Evolutionary conservation across 2,113 vertebrate genomes (phyloP).

Genomic region (Dryoscopus gambensis): DNA sequence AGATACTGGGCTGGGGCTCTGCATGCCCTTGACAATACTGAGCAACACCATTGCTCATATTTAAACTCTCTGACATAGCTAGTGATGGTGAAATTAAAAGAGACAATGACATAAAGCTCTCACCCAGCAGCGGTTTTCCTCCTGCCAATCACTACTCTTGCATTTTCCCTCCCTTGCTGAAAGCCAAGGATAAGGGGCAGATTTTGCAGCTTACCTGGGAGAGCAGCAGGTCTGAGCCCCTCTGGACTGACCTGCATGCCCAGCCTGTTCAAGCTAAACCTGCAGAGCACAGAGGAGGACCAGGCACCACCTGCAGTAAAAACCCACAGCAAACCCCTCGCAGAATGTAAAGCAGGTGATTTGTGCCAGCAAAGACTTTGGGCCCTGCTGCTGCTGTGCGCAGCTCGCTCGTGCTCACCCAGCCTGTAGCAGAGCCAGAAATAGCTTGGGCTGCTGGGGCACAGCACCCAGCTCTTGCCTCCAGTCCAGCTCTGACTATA

Average conservation of each 20-base stretch:
- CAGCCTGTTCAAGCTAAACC: background rate
- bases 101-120: slow-evolving; percentile 43
- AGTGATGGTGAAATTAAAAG: slow-evolving; percentile 48
- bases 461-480: background rate
- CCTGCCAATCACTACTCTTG: background rate
- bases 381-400: background rate
- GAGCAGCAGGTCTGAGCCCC: background rate
- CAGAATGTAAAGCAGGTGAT: background rate
- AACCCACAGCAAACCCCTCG: background rate
- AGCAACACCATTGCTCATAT: slow-evolving; percentile 37
- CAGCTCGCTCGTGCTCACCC: background rate
- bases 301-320: background rate
- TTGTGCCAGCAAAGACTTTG: background rate
- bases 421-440: background rate
- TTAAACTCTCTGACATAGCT: slow-evolving; percentile 47
- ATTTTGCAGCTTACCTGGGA: background rate
- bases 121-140: background rate
- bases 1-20: background rate
- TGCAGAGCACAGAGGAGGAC: background rate
- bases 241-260: background rate
- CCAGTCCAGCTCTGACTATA: background rate
- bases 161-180: background rate
- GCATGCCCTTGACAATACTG: slow-evolving; percentile 3
- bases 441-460: background rate
- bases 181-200: background rate